phyloP scores from a whole-genome alignment of 2,797 vertebrate species.

The Nyctalus aviator region DNA sequence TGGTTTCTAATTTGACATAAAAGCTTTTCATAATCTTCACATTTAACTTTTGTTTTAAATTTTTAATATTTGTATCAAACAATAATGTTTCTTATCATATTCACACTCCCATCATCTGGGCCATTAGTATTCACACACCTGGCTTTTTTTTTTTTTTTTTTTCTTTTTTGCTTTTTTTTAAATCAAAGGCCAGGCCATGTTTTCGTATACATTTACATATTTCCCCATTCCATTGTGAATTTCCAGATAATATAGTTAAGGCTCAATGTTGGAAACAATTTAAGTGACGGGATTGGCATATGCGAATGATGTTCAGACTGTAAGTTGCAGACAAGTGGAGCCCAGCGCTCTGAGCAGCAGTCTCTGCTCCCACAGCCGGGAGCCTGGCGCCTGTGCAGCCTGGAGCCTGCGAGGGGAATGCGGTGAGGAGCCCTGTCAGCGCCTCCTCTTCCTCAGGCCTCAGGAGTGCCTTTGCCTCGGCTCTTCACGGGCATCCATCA shows the following conservation, averaged over 20 bases:
- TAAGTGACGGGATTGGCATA: neutral
- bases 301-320: neutral
- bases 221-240: slow-evolving; percentile 2
- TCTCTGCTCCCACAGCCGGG: neutral
- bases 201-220: neutral
- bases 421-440: slow-evolving; percentile 5
- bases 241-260: neutral
- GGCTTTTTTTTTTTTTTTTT: neutral
- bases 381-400: neutral
- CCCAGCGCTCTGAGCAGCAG: neutral
- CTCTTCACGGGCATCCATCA: slow-evolving; percentile 77
- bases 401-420: neutral
- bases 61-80: slow-evolving; percentile 51
- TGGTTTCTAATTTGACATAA: slow-evolving; percentile 71
- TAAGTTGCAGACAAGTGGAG: slow-evolving; percentile 18
- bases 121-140: slow-evolving; percentile 66
- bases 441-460: slow-evolving; percentile 54
- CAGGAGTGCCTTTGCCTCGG: slow-evolving; percentile 74
- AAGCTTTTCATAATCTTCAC: slow-evolving; percentile 78
- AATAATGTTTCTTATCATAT: slow-evolving; percentile 20
- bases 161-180: no score
- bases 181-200: slow-evolving; percentile 41
- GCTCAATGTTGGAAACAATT: neutral
- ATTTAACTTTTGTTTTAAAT: slow-evolving; percentile 22
- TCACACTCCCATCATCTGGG: slow-evolving; percentile 65